phyloP scores from a whole-genome alignment of 2,888 invertebrate genomes.

The Mechanitis mazaeus region DNA sequence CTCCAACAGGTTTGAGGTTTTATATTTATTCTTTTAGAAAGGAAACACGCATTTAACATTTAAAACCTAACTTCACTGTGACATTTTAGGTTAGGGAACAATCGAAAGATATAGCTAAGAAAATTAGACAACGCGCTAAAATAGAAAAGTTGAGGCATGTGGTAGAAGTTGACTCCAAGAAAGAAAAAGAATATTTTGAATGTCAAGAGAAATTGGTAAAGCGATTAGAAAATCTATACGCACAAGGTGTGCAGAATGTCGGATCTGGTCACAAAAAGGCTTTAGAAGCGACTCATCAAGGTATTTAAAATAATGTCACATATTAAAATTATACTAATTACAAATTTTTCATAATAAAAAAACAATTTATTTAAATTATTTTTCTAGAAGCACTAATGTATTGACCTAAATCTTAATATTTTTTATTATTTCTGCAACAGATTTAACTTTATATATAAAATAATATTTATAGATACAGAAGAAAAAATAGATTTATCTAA shows the following conservation, averaged over 20 bases:
- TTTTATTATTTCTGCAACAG: neutral
- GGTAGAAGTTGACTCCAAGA: slow-evolving; percentile 49
- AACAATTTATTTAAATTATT: too few relatives aligned
- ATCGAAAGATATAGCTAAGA: slow-evolving; percentile 71
- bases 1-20: slow-evolving; percentile 64
- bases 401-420: too few relatives aligned
- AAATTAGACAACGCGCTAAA: slow-evolving; percentile 64
- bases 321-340: too few relatives aligned
- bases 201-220: slow-evolving; percentile 61
- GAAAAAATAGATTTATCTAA: slow-evolving; percentile 54
- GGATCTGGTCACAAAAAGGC: slow-evolving; percentile 60
- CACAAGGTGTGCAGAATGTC: slow-evolving; percentile 52
- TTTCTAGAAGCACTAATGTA: too few relatives aligned
- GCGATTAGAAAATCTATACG: slow-evolving; percentile 55
- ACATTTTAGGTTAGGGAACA: slow-evolving; percentile 69
- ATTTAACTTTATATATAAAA: neutral
- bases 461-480: slow-evolving; percentile 29
- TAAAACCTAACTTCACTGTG: slow-evolving; percentile 7
- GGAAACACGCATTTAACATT: neutral
- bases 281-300: slow-evolving; percentile 41
- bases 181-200: slow-evolving; percentile 57
- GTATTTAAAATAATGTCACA: slow-evolving; percentile 30
- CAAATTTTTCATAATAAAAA: too few relatives aligned
- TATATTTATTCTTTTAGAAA: slow-evolving; percentile 24
- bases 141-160: slow-evolving; percentile 57